phyloP scores from a whole-genome alignment of 2,113 vertebrate genomes.

The Gymnarchus niloticus region DNA sequence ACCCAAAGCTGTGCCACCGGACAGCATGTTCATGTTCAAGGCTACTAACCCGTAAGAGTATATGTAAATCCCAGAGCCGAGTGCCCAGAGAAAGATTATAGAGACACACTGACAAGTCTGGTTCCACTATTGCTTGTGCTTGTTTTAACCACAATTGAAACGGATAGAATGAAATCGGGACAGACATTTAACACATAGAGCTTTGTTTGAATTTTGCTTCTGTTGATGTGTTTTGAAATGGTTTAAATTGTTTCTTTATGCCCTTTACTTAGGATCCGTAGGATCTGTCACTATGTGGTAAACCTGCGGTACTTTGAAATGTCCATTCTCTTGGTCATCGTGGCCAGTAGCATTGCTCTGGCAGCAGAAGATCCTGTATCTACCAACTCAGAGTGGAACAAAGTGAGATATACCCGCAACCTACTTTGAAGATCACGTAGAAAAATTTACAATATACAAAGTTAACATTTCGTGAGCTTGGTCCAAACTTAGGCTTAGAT shows the following conservation, averaged over 20 bases:
- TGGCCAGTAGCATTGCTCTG: constrained; percentile 94
- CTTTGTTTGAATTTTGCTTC: neutral
- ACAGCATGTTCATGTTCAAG: constrained; percentile 99
- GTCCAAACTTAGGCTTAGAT: neutral
- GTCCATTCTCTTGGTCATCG: constrained; percentile 95
- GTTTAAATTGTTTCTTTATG: neutral
- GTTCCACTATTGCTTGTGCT: neutral
- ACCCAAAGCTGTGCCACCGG: constrained; percentile 76
- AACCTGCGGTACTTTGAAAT: constrained; percentile 97
- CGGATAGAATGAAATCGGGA: neutral
- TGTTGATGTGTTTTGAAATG: neutral
- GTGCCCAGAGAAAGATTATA: too few species aligned
- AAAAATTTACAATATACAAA: neutral
- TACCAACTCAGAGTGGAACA: constrained; percentile 91
- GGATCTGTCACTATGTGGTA: constrained; percentile 91
- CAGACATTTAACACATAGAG: neutral
- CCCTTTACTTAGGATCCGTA: constrained; percentile 68
- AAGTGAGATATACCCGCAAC: constrained; percentile 58
- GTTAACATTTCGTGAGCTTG: neutral
- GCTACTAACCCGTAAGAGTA: constrained; percentile 88
- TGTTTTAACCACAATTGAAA: neutral
- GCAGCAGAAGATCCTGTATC: constrained; percentile 91
- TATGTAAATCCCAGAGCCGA: neutral
- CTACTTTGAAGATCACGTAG: neutral
- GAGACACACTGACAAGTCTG: neutral